Base-by-base conservation (phyloP, 2,113 vertebrate genomes). In the Tenebrosternarchus preto region DNA sequence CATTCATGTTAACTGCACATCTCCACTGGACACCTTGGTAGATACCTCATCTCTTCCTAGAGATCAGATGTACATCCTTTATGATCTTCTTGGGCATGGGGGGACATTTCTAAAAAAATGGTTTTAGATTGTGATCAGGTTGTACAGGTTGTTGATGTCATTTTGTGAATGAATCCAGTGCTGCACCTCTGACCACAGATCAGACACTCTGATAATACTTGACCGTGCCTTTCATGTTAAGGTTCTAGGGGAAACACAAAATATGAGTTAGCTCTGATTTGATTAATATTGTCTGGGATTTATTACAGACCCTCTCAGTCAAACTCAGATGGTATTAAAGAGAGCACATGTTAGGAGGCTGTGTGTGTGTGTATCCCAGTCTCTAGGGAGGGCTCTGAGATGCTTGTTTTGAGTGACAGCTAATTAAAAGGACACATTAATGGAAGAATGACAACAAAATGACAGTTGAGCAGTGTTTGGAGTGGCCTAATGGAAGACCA, bases 341-440 rank as follows among this genome's bases (percentile, higher is more conserved):
- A 50, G 12, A 73, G 59, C 57, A 36, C 59, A 64, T 43, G 36
- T 63, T 63, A 73, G 46, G 36, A 64, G 61, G 69, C 43, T 72
- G 56, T 70, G 36, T 61, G 78, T 46, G 75, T 75, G 80, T 33
- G 16, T 57, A 20, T 76, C 20, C 15, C 29, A n/a, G 73, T 78
- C 78, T 77, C 74, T 15, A 53, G 70, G 60, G 72, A 81, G 71
- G 53, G 24, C 55, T 70, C 43, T 17, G 57, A 60, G 66, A 76
- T 25, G 25, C 20, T 43, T 73, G 77, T 56, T 70, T 9, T 53
- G 16, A 77, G 68, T 64, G 39, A 36, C 33, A 19, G 78, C 74
- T 83, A 81, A 80, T 83, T 83, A 83, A 80, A 77, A 77, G 81
- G 69, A 74, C 61, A 74, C 46, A 57, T 77, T 80, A 81, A 69